Conservation (phyloP, 1,140 invertebrate species). For the Drosophila obscura region DNA sequence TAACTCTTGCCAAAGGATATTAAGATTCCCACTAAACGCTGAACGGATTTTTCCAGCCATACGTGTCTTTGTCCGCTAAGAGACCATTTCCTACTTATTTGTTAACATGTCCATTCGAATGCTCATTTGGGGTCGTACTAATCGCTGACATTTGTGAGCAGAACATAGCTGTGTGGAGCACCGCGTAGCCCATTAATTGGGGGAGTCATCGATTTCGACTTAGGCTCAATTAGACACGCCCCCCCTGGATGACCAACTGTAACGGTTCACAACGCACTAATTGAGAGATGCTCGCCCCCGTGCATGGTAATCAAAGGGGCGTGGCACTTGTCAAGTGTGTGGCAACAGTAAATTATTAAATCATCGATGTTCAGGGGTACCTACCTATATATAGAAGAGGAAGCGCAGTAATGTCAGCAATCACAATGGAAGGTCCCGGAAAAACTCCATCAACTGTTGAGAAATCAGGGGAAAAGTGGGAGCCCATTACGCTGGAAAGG, state of each 20-base stretch:
- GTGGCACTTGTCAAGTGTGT: constrained; percentile 52
- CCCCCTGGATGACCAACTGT: constrained; percentile 58
- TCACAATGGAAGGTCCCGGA: constrained; percentile 1
- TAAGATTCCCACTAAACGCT: not conserved
- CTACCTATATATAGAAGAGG: not conserved
- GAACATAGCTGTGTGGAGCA: no score
- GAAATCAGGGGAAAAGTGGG: not conserved
- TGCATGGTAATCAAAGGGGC: constrained; percentile 60
- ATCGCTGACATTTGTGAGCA: constrained; percentile 45
- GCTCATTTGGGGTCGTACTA: constrained; percentile 21
- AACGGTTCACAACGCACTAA: constrained; percentile 64
- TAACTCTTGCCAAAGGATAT: no score
- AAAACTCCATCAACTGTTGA: not conserved
- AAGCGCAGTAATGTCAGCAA: constrained; percentile 2
- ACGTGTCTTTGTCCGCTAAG: not conserved
- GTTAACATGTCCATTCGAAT: constrained; percentile 14
- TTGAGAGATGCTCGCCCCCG: constrained; percentile 60
- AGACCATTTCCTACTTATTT: not conserved
- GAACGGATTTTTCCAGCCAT: constrained; percentile 1
- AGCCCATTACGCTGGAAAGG: constrained; percentile 14
- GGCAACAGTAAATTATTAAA: constrained; percentile 64
- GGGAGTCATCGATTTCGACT: constrained; percentile 70
- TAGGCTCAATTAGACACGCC: constrained; percentile 59
- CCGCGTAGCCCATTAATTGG: constrained; percentile 36
- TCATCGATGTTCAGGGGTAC: constrained; percentile 11